A percentile compares a stretch with the other conserved stretches of the same genome.
Evolutionary conservation across 2,797 vertebrate species (phyloP).

Genomic region (Acestrorhynchus altus): DNA sequence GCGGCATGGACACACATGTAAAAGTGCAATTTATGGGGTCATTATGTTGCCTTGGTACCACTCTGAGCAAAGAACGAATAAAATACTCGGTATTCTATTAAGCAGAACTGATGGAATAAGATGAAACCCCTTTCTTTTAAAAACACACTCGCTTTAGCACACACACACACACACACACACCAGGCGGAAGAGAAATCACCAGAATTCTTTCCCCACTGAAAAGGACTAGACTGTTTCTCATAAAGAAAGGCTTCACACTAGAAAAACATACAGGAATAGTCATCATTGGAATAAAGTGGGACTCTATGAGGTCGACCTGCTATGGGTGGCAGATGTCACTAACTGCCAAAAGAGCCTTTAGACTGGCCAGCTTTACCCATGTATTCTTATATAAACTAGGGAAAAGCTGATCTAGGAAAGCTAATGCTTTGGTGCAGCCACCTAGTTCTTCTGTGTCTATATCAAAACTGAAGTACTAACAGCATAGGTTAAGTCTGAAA

Average conservation of each 20-base stretch:
- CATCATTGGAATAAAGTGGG: slow-evolving; percentile 50
- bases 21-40: slow-evolving; percentile 54
- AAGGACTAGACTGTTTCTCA: slow-evolving; percentile 62
- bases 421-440: too few relatives aligned
- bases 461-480: too few relatives aligned
- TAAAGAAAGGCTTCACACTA: slow-evolving; percentile 57
- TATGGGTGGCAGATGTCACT: slow-evolving; percentile 55
- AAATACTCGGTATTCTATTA: slow-evolving; percentile 58
- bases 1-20: slow-evolving; percentile 48
- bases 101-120: slow-evolving; percentile 59
- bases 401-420: neutral
- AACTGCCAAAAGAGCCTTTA: slow-evolving; percentile 11
- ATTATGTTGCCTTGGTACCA: slow-evolving; percentile 56
- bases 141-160: slow-evolving; percentile 42
- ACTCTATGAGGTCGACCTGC: slow-evolving; percentile 46
- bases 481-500: too few relatives aligned
- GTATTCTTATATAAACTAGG: neutral
- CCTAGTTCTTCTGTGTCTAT: neutral
- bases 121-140: slow-evolving; percentile 43
- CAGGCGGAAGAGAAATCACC: slow-evolving; percentile 37
- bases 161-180: slow-evolving; percentile 30
- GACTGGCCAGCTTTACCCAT: neutral
- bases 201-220: slow-evolving; percentile 53
- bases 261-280: slow-evolving; percentile 61
- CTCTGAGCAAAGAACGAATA: slow-evolving; percentile 51